These are phyloP conservation scores for Gallinago jamesoni DNA, from an alignment of 2,113 vertebrate species.

Conservation along the genomic window DNA sequence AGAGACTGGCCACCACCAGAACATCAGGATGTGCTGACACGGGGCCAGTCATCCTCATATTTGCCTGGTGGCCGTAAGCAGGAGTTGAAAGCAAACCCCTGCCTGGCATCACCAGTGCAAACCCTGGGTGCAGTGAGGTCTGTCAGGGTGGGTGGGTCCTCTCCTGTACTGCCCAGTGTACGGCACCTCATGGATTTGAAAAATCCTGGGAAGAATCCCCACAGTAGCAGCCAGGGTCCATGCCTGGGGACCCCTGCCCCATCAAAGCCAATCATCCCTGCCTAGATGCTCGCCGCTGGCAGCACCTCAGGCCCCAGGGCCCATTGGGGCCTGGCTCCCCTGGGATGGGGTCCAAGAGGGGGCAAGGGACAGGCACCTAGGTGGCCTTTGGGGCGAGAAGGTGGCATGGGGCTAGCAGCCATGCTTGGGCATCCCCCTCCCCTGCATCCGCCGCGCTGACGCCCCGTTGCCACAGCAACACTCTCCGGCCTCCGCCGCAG, in stretches of 20 bases:
- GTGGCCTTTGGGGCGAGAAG: accelerated
- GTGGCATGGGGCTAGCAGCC: background rate
- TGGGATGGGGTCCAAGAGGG: accelerated
- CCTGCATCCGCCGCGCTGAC: background rate
- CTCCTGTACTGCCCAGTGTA: accelerated
- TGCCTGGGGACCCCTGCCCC: accelerated
- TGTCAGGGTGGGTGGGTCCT: background rate
- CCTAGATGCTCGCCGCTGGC: background rate
- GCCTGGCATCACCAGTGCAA: background rate
- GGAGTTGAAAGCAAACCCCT: background rate
- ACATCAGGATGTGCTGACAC: accelerated
- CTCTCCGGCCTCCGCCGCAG: background rate
- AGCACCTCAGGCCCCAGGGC: accelerated
- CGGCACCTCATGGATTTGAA: accelerated
- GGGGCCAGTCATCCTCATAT: accelerated
- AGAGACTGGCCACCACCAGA: background rate
- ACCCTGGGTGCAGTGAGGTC: accelerated
- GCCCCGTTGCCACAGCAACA: slow-evolving; percentile 53
- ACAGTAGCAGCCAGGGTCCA: accelerated
- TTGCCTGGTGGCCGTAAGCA: background rate
- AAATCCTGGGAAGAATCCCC: background rate
- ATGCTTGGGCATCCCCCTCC: background rate
- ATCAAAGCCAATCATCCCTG: background rate
- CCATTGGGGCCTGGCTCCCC: accelerated
- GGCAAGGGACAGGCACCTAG: accelerated